Percentiles rank a stretch among this genome's conserved stretches.
Conservation (phyloP, 2,797 vertebrate genomes). For the Phoxinus dragarum region DNA sequence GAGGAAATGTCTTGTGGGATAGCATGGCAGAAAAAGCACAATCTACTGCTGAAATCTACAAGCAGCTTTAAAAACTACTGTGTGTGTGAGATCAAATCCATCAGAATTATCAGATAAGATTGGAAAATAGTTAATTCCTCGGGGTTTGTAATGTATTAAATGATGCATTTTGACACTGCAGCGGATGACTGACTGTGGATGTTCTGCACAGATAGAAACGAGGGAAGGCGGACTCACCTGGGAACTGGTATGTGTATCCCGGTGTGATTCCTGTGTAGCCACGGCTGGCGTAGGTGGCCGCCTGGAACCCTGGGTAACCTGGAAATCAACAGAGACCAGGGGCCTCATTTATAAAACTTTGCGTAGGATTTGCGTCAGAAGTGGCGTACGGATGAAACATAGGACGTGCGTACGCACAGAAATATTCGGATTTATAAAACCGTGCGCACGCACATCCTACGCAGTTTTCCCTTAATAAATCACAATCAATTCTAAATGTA, state of each 20-base stretch:
- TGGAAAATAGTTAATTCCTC: neutral
- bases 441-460: too few relatives aligned
- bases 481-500: too few relatives aligned
- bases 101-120: neutral
- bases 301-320: slow-evolving; percentile 98
- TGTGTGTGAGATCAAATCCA: neutral
- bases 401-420: too few relatives aligned
- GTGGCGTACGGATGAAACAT: too few relatives aligned
- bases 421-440: too few relatives aligned
- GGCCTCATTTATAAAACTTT: too few relatives aligned
- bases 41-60: neutral
- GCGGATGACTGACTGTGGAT: neutral
- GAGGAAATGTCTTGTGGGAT: neutral
- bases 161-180: neutral
- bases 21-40: neutral
- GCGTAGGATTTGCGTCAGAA: too few relatives aligned
- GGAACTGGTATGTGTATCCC: slow-evolving; percentile 98
- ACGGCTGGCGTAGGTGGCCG: slow-evolving; percentile 94
- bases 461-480: too few relatives aligned
- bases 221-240: slow-evolving; percentile 79
- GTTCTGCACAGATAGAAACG: neutral
- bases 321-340: slow-evolving; percentile 16
- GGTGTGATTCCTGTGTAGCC: slow-evolving; percentile 97
- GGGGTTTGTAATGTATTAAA: neutral
- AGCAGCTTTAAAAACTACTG: neutral